These are phyloP conservation scores for Athalia circularis DNA, from an alignment of 2,888 invertebrate species.

Conservation along the genomic window DNA sequence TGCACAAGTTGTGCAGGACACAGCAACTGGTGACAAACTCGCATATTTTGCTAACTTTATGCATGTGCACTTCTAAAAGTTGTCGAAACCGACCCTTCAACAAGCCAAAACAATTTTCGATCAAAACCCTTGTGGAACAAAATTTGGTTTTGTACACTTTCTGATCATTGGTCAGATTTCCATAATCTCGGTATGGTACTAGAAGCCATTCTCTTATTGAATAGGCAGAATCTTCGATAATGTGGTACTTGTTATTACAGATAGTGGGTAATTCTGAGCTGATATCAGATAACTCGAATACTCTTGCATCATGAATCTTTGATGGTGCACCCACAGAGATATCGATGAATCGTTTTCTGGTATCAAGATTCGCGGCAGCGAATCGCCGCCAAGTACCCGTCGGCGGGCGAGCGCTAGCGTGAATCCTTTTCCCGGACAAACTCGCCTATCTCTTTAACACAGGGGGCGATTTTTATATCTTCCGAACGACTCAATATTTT, in stretches of 20 bases:
- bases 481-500: too few relatives aligned
- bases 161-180: slow-evolving; percentile 57
- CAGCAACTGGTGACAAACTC: slow-evolving; percentile 8
- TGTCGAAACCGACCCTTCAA: not conserved
- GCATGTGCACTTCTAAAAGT: slow-evolving; percentile 4
- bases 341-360: slow-evolving; percentile 59
- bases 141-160: slow-evolving; percentile 51
- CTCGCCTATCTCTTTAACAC: too few relatives aligned
- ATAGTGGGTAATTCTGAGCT: not conserved
- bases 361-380: too few relatives aligned
- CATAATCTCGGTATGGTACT: slow-evolving; percentile 62
- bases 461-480: too few relatives aligned
- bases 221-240: slow-evolving; percentile 62
- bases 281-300: slow-evolving; percentile 55
- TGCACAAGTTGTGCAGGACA: slow-evolving; percentile 12
- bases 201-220: slow-evolving; percentile 55
- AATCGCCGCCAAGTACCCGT: too few relatives aligned
- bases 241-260: slow-evolving; percentile 52
- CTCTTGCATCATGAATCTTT: slow-evolving; percentile 62
- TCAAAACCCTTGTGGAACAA: slow-evolving; percentile 49
- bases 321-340: slow-evolving; percentile 60
- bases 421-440: too few relatives aligned
- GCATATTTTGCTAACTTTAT: not conserved
- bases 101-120: slow-evolving; percentile 44
- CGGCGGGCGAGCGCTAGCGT: too few relatives aligned